Percentiles rank a stretch among this genome's conserved stretches.
phyloP scores from a whole-genome alignment of 1,140 invertebrate species.

The Platorchestia sp. region DNA sequence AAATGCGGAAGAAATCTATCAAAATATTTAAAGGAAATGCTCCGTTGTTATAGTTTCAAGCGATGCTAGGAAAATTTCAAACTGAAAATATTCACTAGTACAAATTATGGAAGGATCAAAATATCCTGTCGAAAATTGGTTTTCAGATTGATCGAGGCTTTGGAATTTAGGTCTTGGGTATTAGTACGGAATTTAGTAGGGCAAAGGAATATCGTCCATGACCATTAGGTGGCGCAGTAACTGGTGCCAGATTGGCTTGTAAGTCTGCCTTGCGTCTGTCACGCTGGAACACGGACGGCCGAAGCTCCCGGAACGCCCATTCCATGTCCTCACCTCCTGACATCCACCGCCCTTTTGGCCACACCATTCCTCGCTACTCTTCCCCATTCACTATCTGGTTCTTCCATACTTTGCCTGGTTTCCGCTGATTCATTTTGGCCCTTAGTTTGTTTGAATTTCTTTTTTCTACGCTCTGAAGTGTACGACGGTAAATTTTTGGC shows the following conservation, averaged over 20 bases:
- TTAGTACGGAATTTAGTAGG: not conserved
- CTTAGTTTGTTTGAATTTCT: not conserved
- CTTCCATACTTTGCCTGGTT: not conserved
- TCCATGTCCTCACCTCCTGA: constrained; percentile 13
- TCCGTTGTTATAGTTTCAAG: not conserved
- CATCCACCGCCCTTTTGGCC: not conserved
- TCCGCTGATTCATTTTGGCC: not conserved
- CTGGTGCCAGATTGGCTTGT: constrained; percentile 55
- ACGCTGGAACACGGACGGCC: not conserved
- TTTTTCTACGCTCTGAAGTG: not conserved
- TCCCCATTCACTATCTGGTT: not conserved
- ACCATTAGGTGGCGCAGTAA: constrained; percentile 2
- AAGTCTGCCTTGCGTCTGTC: constrained; percentile 43
- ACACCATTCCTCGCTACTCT: not conserved
- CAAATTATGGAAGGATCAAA: not conserved
- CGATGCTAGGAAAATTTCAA: not conserved
- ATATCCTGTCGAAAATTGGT: not conserved
- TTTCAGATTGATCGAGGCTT: not conserved
- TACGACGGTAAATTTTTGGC: not conserved
- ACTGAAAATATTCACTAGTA: not conserved
- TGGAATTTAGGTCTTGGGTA: not conserved
- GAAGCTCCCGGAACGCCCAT: constrained; percentile 15
- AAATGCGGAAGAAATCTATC: not conserved
- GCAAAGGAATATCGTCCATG: not conserved
- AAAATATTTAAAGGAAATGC: not conserved